Conservation (phyloP, 2,888 invertebrate species). For the Itoplectis maculator region DNA sequence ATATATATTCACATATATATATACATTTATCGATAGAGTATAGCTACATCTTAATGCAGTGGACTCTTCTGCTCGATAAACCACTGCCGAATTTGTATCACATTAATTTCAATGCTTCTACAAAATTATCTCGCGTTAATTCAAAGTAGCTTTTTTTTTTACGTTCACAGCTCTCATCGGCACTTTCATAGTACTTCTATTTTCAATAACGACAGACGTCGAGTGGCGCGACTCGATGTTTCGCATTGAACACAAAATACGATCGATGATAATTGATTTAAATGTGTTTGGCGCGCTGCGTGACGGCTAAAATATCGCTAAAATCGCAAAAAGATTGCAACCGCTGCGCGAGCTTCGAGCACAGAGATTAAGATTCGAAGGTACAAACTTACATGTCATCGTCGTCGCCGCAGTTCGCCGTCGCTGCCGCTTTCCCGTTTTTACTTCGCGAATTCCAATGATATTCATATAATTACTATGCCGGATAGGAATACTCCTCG, state of each 20-base stretch:
- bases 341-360: constrained; percentile 52
- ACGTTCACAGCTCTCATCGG: constrained; percentile 66
- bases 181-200: constrained; percentile 53
- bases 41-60: constrained; percentile 69
- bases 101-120: constrained; percentile 78
- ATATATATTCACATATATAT: constrained; percentile 59
- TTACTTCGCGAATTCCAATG: constrained; percentile 35
- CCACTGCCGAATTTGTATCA: constrained; percentile 79
- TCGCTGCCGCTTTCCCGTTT: not conserved
- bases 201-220: constrained; percentile 18
- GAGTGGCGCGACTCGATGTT: constrained; percentile 23
- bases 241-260: constrained; percentile 30
- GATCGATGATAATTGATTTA: constrained; percentile 30
- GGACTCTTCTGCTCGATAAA: constrained; percentile 65
- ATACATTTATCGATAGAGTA: constrained; percentile 69
- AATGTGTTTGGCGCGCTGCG: constrained; percentile 12
- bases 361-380: constrained; percentile 51
- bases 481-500: constrained; percentile 46
- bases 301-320: not conserved
- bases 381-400: constrained; percentile 63
- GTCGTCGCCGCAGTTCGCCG: constrained; percentile 18
- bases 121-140: constrained; percentile 69
- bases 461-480: constrained; percentile 47
- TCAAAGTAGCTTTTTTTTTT: constrained; percentile 48
- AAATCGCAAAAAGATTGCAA: constrained; percentile 13